Percentiles rank a stretch among this genome's conserved stretches.
These are phyloP conservation scores for Trichonephila inaurata DNA, from an alignment of 1,140 invertebrate genomes.

Conservation along the genomic window DNA sequence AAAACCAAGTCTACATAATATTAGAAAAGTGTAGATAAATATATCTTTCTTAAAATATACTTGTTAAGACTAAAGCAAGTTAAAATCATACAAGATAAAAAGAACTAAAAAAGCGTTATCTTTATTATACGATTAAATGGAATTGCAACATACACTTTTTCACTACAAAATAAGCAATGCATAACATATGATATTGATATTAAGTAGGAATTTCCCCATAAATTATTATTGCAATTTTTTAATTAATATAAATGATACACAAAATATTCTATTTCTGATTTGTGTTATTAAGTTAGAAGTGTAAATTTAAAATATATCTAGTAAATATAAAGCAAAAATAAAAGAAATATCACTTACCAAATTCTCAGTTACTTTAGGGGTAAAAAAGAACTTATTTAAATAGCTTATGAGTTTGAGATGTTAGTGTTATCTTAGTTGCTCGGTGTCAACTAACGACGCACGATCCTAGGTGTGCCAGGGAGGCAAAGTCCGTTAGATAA, in stretches of 20 bases:
- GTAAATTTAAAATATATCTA: not conserved
- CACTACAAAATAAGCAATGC: too few species aligned
- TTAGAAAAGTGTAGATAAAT: too few species aligned
- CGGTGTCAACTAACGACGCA: slow-evolving; percentile 2
- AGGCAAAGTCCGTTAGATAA: not conserved
- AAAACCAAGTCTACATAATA: too few species aligned
- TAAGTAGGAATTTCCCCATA: too few species aligned
- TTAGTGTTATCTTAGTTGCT: not conserved
- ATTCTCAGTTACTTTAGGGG: not conserved
- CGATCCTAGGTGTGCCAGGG: not conserved
- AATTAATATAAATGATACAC: not conserved
- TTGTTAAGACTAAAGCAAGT: too few species aligned
- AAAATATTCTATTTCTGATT: not conserved
- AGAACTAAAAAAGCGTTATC: too few species aligned
- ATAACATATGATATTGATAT: too few species aligned
- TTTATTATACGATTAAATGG: too few species aligned
- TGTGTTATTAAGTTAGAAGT: not conserved
- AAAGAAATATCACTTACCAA: not conserved
- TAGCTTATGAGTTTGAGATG: not conserved
- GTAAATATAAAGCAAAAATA: not conserved
- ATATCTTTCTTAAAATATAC: too few species aligned
- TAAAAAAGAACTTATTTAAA: not conserved
- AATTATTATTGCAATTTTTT: too few species aligned
- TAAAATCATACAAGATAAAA: too few species aligned
- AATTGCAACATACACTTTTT: too few species aligned